phyloP scores from a whole-genome alignment of 2,113 vertebrate genomes.

The Seriola dumerili region DNA sequence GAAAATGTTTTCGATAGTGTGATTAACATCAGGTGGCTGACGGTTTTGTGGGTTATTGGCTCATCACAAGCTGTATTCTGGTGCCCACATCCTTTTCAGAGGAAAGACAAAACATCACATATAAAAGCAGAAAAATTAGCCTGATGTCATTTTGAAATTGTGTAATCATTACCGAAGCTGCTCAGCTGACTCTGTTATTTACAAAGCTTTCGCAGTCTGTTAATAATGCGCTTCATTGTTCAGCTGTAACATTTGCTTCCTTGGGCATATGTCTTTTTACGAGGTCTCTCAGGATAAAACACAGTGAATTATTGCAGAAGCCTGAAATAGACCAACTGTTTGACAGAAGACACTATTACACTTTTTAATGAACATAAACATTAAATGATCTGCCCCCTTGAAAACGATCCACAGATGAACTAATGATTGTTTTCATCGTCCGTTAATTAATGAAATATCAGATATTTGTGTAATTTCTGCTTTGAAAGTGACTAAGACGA shows the following conservation, averaged over 20 bases:
- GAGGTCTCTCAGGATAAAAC: neutral
- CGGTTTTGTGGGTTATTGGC: neutral
- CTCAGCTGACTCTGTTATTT: slow-evolving; percentile 25
- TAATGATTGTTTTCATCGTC: too few relatives aligned
- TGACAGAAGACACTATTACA: too few relatives aligned
- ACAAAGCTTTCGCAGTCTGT: neutral
- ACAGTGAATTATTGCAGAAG: neutral
- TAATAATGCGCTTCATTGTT: slow-evolving; percentile 34
- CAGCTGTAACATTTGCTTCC: slow-evolving; percentile 15
- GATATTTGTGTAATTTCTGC: too few relatives aligned
- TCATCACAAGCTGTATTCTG: neutral
- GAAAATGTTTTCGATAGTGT: neutral
- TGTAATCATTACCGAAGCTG: neutral
- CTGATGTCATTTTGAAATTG: slow-evolving; percentile 18
- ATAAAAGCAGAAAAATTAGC: neutral
- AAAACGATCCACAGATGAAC: too few relatives aligned
- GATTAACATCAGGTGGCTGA: neutral
- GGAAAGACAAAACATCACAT: neutral
- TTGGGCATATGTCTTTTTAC: neutral
- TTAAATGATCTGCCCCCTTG: too few relatives aligned
- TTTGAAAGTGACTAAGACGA: too few relatives aligned
- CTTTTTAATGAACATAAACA: too few relatives aligned
- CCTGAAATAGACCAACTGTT: neutral
- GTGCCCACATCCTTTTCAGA: neutral
- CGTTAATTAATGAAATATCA: too few relatives aligned